These are phyloP conservation scores for Poecilia velifera DNA, from an alignment of 2,797 vertebrate genomes.

Conservation along the genomic window DNA sequence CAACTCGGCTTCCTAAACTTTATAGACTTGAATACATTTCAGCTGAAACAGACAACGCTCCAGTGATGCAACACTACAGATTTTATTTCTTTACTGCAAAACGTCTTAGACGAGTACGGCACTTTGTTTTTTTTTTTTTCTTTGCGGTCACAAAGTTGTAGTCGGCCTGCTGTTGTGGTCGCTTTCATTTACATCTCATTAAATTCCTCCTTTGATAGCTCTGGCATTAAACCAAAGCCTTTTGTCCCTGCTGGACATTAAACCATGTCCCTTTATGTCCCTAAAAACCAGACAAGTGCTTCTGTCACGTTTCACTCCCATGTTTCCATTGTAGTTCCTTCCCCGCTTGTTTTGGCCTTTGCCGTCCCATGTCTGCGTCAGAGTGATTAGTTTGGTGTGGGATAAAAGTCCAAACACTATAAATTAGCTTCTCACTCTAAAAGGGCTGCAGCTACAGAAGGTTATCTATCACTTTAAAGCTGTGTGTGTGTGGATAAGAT, in stretches of 20 bases:
- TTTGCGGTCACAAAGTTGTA: not conserved
- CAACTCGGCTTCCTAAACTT: not conserved
- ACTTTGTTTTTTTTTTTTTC: not conserved
- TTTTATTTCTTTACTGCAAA: not conserved
- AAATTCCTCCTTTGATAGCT: conserved; percentile 6
- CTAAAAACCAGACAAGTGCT: conserved; percentile 18
- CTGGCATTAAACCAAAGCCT: conserved; percentile 28
- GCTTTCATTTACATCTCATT: conserved; percentile 46
- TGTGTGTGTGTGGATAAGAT: conserved; percentile 1
- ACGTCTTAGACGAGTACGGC: not conserved
- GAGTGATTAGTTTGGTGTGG: conserved; percentile 16
- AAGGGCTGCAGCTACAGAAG: conserved; percentile 12
- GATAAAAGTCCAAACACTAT: conserved; percentile 19
- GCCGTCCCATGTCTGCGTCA: not conserved
- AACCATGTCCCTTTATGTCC: conserved; percentile 40
- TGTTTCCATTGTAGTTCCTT: not conserved
- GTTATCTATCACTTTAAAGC: conserved; percentile 20
- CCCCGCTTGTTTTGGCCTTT: not conserved
- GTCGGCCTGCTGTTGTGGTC: conserved; percentile 8
- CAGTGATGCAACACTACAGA: not conserved
- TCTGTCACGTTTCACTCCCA: not conserved
- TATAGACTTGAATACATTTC: not conserved
- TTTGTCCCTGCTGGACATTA: conserved; percentile 34
- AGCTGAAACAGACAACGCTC: not conserved
- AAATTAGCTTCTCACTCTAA: conserved; percentile 27